A percentile compares a stretch with the other conserved stretches of the same genome.
Evolutionary conservation across 2,888 invertebrate species (phyloP).

Genomic region (Arge pagana): DNA sequence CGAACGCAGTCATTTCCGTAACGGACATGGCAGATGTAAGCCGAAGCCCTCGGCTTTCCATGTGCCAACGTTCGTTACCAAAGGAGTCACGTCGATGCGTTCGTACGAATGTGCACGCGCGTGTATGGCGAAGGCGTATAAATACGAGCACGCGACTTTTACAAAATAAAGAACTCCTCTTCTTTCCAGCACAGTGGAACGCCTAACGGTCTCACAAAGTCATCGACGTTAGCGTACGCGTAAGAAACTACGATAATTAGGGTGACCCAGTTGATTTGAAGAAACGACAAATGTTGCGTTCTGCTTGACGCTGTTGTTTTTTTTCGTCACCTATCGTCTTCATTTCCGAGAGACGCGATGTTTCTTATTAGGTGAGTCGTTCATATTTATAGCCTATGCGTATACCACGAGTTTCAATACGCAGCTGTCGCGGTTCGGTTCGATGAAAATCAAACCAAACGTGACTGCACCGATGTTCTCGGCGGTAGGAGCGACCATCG

Average conservation of each 20-base stretch:
- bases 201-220: conserved; percentile 8
- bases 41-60: conserved; percentile 4
- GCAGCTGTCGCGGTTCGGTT: too few species aligned
- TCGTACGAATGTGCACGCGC: too few species aligned
- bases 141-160: too few species aligned
- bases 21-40: conserved; percentile 14
- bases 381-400: too few species aligned
- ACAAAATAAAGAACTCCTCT: too few species aligned
- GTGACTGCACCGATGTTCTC: too few species aligned
- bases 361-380: too few species aligned
- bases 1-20: conserved; percentile 9
- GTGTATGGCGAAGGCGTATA: not conserved
- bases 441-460: too few species aligned
- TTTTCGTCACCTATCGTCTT: too few species aligned
- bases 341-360: too few species aligned
- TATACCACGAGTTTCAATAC: too few species aligned
- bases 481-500: too few species aligned
- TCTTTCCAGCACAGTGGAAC: conserved; percentile 6
- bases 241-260: conserved; percentile 21
- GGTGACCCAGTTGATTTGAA: conserved; percentile 8
- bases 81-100: not conserved
- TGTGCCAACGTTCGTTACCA: not conserved
- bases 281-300: conserved; percentile 8
- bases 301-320: not conserved
- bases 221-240: conserved; percentile 4